Conservation (phyloP, 2,888 invertebrate species). For the Lithosia quadra region DNA sequence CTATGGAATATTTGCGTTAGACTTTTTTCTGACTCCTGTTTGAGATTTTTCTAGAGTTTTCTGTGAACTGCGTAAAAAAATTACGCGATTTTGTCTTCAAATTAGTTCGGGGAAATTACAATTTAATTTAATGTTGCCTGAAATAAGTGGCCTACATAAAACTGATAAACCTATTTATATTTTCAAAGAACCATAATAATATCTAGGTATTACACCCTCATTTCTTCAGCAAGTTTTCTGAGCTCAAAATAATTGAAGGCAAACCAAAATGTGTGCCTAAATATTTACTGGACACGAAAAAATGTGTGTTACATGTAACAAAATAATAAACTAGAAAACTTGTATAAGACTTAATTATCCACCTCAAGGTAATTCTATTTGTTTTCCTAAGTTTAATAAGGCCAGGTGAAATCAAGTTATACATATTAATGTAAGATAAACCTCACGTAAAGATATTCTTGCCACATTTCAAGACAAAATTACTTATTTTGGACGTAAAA, state of each 20-base stretch:
- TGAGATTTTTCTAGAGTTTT: too few relatives aligned
- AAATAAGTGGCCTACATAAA: too few relatives aligned
- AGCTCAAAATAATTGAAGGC: not conserved
- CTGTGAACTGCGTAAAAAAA: too few relatives aligned
- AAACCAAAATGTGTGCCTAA: not conserved
- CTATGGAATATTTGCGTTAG: too few relatives aligned
- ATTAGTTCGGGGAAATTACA: too few relatives aligned
- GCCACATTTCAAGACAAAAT: constrained; percentile 5
- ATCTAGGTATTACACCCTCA: too few relatives aligned
- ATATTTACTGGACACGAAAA: not conserved
- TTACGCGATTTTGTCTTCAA: too few relatives aligned
- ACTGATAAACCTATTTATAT: too few relatives aligned
- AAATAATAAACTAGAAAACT: not conserved
- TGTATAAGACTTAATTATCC: not conserved
- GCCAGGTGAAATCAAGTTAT: constrained; percentile 2
- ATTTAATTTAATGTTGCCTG: too few relatives aligned
- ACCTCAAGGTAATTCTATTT: not conserved
- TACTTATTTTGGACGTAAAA: constrained; percentile 1
- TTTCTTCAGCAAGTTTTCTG: not conserved
- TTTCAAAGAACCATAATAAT: too few relatives aligned
- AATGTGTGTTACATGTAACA: not conserved
- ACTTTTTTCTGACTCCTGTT: too few relatives aligned
- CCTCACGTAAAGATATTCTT: constrained; percentile 3
- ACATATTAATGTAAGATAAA: constrained; percentile 5
- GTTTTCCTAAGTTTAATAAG: constrained; percentile 3